Percentiles rank a stretch among this genome's conserved stretches.
phyloP scores from a whole-genome alignment of 2,113 vertebrate species.

The Apodemus sylvaticus region DNA sequence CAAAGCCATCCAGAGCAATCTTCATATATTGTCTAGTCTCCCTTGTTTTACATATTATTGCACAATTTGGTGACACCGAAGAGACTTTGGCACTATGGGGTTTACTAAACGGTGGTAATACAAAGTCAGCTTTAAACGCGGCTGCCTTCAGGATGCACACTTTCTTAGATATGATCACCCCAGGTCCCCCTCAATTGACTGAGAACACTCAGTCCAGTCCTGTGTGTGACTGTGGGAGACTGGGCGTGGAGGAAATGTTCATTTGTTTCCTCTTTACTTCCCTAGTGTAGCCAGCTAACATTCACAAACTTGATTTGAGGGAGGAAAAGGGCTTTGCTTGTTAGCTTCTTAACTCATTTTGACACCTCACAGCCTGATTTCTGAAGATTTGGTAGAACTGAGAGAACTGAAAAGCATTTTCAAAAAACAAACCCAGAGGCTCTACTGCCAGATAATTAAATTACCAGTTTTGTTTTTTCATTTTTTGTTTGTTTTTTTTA shows the following conservation, averaged over 20 bases:
- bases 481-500: neutral
- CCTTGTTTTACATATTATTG: neutral
- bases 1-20: neutral
- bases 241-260: neutral
- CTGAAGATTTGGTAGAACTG: slow-evolving; percentile 1
- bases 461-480: neutral
- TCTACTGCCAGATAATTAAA: slow-evolving; percentile 3
- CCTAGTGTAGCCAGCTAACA: neutral
- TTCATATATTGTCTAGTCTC: neutral
- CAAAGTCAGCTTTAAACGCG: slow-evolving; percentile 13
- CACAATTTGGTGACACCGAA: neutral
- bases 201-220: neutral
- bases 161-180: slow-evolving; percentile 14
- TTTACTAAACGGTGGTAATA: neutral
- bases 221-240: neutral
- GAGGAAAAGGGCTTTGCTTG: neutral
- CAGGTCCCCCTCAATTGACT: neutral
- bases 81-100: neutral
- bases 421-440: neutral
- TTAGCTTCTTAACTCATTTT: slow-evolving; percentile 24
- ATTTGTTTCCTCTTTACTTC: neutral
- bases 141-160: neutral
- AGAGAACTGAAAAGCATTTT: neutral
- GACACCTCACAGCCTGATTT: neutral
- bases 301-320: neutral